Base-by-base conservation (phyloP, 2,888 invertebrate species). In the Polietes domitor region DNA sequence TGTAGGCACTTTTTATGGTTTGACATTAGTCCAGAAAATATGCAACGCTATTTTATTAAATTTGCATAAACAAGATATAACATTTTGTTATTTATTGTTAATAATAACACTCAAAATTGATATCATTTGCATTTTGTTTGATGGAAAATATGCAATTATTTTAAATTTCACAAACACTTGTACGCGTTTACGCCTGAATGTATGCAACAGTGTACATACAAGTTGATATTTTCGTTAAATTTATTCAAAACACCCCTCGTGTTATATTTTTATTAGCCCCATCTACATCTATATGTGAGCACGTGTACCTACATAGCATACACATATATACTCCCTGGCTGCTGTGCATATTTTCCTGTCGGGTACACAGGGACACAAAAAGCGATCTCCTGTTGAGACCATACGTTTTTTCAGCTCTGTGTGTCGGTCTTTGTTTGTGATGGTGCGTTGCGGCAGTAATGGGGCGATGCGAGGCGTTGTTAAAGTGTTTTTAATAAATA, bases 401-500 rank as follows among this genome's bases (percentile, higher is more conserved):
- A 76, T 4, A 24, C 61, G 61, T 61, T 63, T 55, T 24, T 19
- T 50, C 19, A 1, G 50, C 5, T 17, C 19, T 50, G 10, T 4
- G 21, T 53, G 17, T 9, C 21, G 17, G 55, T 24, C 0, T 73
- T 24, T 32, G 43, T 19, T 21, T 12, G 2, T 63, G 47, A 24
- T n/a, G 21, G 12, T 12, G 15, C 41, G 47, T 37, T 37, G 37
- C 12, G 37, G 37, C 10, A 10, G 37, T 65, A 82, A 71, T 58
- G 17, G 71, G 17, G 1, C 19, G 53, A 47, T 43, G 71, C 47
- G 53, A 65, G 74, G 65, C 83, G 37, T 75, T 75, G 63, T 80
- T 65, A 72, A 75, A 80, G 77, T 77, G 71, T 80, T 80, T 68
- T 80, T 77, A 80, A 83, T 83, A 80, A 72, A 80, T 75, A 26